These are phyloP conservation scores for Labeo catla DNA, from an alignment of 2,113 vertebrate genomes.

Conservation along the genomic window DNA sequence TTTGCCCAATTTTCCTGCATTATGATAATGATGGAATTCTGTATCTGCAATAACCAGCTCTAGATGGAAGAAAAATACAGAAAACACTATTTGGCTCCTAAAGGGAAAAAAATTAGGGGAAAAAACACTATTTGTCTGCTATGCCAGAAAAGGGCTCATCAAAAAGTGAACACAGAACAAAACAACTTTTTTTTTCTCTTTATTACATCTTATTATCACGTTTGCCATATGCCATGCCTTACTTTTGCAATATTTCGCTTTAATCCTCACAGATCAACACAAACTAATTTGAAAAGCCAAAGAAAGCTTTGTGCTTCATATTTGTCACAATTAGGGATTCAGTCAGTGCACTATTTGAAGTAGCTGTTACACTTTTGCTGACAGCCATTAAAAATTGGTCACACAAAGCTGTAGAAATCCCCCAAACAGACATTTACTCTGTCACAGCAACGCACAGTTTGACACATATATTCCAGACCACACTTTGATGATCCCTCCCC, in stretches of 20 bases:
- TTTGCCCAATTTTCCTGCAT: background rate
- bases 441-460: constrained; percentile 3
- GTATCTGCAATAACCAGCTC: background rate
- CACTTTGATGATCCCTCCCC: constrained; percentile 38
- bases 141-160: background rate
- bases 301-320: background rate
- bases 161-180: background rate
- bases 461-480: constrained; percentile 29
- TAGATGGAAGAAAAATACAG: background rate
- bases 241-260: background rate
- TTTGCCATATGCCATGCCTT: background rate
- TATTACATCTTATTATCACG: background rate
- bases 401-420: constrained; percentile 27
- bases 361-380: background rate
- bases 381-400: constrained; percentile 11
- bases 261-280: background rate
- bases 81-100: background rate
- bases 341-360: background rate
- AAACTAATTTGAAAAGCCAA: background rate
- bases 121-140: background rate
- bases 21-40: background rate
- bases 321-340: background rate
- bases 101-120: background rate
- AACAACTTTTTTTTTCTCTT: background rate
- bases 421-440: constrained; percentile 23